Evolutionary conservation across 2,113 vertebrate genomes (phyloP).

Genomic region (Hemichromis elongatus): DNA sequence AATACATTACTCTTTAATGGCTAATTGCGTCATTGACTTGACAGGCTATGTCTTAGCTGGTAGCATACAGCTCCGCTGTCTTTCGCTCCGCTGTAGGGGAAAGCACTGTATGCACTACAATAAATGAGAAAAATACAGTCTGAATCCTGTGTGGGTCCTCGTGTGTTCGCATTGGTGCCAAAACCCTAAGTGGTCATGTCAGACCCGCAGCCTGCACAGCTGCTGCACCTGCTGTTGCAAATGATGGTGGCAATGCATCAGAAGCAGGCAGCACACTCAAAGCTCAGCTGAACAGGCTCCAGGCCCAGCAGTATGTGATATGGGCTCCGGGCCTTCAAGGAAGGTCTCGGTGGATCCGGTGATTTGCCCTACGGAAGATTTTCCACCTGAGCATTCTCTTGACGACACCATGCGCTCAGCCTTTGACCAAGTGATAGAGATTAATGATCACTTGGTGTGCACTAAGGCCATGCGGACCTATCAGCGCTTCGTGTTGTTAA

Average conservation of each 20-base stretch:
- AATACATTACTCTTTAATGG: not conserved
- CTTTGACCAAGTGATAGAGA: not conserved
- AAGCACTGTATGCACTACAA: not conserved
- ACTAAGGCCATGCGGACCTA: fast-evolving
- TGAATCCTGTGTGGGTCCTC: not conserved
- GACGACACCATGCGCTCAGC: not conserved
- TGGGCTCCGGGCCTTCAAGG: not conserved
- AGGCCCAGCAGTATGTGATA: too few species aligned
- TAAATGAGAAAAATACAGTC: not conserved
- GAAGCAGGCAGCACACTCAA: not conserved
- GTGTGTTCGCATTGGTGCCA: not conserved
- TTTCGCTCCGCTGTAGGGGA: not conserved
- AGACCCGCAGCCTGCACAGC: not conserved
- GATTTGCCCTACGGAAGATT: not conserved
- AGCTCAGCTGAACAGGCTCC: not conserved
- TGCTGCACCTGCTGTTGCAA: not conserved
- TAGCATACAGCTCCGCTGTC: not conserved
- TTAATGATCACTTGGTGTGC: not conserved
- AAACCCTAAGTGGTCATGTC: not conserved
- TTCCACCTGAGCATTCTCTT: not conserved
- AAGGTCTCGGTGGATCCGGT: fast-evolving
- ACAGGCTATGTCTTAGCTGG: not conserved
- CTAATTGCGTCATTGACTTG: not conserved
- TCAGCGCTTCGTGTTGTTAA: too few species aligned
- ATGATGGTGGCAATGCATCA: not conserved